phyloP scores from a whole-genome alignment of 2,888 invertebrate species.

The Mesodorylaimus sp. region DNA sequence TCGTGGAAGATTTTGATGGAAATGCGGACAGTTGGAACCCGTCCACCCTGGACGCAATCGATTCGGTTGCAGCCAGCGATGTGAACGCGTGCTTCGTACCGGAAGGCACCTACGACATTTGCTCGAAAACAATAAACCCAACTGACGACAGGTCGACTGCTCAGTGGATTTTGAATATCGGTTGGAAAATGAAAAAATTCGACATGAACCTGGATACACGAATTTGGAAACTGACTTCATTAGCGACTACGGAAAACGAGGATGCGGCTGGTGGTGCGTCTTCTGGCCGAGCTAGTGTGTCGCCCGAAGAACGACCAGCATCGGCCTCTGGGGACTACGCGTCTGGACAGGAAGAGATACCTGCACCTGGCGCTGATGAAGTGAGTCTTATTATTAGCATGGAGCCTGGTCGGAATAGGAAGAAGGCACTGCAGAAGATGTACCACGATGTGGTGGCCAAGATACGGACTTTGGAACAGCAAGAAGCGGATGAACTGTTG shows the following conservation, averaged over 20 bases:
- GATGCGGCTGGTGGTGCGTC: background rate
- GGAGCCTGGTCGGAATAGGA: no score
- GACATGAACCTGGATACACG: constrained; percentile 14
- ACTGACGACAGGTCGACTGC: constrained; percentile 43
- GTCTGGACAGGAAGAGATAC: no score
- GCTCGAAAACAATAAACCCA: constrained; percentile 40
- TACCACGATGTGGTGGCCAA: no score
- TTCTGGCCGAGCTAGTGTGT: background rate
- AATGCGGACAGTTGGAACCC: constrained; percentile 31
- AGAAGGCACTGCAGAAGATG: no score
- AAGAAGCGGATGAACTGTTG: constrained; percentile 60
- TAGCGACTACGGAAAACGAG: background rate
- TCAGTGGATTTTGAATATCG: constrained; percentile 91
- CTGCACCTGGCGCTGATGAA: no score
- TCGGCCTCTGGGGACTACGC: no score
- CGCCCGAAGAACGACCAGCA: no score
- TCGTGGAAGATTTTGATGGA: constrained; percentile 61
- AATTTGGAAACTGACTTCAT: constrained; percentile 18
- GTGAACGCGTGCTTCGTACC: constrained; percentile 77
- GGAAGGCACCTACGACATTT: constrained; percentile 93
- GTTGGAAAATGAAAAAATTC: constrained; percentile 95
- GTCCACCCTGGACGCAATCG: no score
- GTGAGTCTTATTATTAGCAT: no score
- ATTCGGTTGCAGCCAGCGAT: no score
- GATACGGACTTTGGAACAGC: no score